phyloP scores from a whole-genome alignment of 1,140 invertebrate genomes.

The Calephelis nemesis region DNA sequence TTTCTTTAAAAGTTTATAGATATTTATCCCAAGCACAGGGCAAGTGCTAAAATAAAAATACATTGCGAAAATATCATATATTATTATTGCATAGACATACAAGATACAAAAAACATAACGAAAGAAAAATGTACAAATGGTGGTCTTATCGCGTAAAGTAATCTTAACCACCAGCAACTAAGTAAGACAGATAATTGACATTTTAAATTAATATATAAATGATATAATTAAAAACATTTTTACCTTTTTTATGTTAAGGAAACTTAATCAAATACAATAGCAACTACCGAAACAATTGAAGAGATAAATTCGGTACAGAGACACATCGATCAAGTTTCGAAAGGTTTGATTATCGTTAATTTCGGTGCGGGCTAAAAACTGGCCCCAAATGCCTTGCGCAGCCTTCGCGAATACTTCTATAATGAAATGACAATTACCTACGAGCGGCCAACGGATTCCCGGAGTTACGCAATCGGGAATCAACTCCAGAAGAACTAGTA shows the following conservation, averaged over 20 bases:
- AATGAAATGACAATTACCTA: constrained; percentile 76
- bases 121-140: too few relatives aligned
- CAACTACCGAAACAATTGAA: constrained; percentile 8
- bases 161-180: too few relatives aligned
- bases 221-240: too few relatives aligned
- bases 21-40: too few relatives aligned
- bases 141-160: too few relatives aligned
- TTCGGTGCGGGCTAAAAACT: constrained; percentile 56
- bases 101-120: too few relatives aligned
- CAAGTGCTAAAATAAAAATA: too few relatives aligned
- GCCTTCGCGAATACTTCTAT: constrained; percentile 66
- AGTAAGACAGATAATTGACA: too few relatives aligned
- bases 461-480: constrained; percentile 47
- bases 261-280: neutral
- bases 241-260: neutral
- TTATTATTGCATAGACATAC: too few relatives aligned
- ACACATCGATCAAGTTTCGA: constrained; percentile 54
- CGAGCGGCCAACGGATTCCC: constrained; percentile 50
- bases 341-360: constrained; percentile 67
- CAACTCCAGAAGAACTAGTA: constrained; percentile 38
- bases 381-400: constrained; percentile 45
- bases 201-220: too few relatives aligned
- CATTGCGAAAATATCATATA: too few relatives aligned
- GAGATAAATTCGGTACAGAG: constrained; percentile 19
- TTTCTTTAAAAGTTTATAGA: too few relatives aligned